Percentiles rank a stretch among this genome's conserved stretches.
Conservation (phyloP, 2,888 invertebrate species). For the Ichneumon xanthorius region DNA sequence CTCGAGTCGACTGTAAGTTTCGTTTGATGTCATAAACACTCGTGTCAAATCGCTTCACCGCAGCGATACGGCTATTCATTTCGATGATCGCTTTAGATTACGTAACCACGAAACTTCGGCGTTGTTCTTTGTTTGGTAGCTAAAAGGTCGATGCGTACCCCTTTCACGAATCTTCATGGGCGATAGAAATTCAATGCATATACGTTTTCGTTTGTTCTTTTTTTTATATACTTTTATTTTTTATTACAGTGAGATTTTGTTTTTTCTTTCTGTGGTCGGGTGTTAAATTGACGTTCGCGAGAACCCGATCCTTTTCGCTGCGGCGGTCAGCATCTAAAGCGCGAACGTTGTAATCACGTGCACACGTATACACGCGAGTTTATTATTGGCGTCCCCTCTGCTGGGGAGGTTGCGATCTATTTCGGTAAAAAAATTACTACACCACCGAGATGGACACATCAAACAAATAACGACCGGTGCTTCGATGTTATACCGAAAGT, state of each 20-base stretch:
- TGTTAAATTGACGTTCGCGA: slow-evolving; percentile 34
- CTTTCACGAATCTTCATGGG: not conserved
- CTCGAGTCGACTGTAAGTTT: not conserved
- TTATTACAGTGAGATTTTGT: not conserved
- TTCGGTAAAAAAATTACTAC: slow-evolving; percentile 49
- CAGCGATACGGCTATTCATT: not conserved
- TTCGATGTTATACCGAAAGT: not conserved
- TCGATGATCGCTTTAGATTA: slow-evolving; percentile 34
- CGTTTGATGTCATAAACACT: slow-evolving; percentile 18
- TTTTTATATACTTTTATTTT: not conserved
- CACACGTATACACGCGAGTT: slow-evolving; percentile 40
- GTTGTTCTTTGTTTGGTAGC: not conserved
- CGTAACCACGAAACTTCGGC: slow-evolving; percentile 27
- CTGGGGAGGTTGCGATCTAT: slow-evolving; percentile 63
- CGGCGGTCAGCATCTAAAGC: slow-evolving; percentile 32
- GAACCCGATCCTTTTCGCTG: slow-evolving; percentile 46
- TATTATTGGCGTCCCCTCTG: slow-evolving; percentile 69
- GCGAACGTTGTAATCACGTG: slow-evolving; percentile 9
- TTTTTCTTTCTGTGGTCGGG: not conserved
- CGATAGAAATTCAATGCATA: not conserved
- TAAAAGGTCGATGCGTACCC: slow-evolving; percentile 1
- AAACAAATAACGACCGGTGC: not conserved
- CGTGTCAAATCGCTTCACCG: slow-evolving; percentile 1
- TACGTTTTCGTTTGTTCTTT: not conserved
- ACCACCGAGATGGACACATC: slow-evolving; percentile 15